phyloP scores from a whole-genome alignment of 2,797 vertebrate species.

The Xenopus petersii region DNA sequence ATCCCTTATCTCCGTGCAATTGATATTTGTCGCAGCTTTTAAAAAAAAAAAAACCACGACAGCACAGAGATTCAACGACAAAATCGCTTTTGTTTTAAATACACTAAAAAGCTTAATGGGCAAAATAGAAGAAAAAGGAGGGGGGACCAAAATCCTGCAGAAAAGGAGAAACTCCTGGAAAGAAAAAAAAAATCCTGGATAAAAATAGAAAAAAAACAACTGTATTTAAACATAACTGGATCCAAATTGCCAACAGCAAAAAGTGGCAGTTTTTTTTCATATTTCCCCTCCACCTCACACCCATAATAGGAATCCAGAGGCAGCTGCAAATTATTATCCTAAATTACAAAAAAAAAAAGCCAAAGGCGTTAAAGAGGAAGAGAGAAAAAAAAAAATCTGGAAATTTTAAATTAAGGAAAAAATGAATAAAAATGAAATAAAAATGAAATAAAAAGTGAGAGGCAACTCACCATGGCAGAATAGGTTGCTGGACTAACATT shows the following conservation, averaged over 20 bases:
- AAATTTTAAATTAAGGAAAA: no score
- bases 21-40: not conserved
- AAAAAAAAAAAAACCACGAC: not conserved
- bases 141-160: not conserved
- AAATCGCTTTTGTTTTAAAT: slow-evolving; percentile 19
- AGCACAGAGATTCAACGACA: slow-evolving; percentile 37
- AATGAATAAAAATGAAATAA: slow-evolving; percentile 57
- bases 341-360: slow-evolving; percentile 60
- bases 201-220: slow-evolving; percentile 22
- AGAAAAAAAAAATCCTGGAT: no score
- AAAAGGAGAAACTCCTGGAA: no score
- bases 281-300: slow-evolving; percentile 56
- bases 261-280: slow-evolving; percentile 48
- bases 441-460: slow-evolving; percentile 45
- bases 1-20: slow-evolving; percentile 1
- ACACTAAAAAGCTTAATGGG: no score
- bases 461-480: slow-evolving; percentile 92
- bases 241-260: slow-evolving; percentile 63
- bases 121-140: no score
- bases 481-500: slow-evolving; percentile 99
- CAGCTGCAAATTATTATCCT: slow-evolving; percentile 69
- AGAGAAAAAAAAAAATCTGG: no score
- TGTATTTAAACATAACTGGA: slow-evolving; percentile 49
- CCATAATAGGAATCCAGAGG: slow-evolving; percentile 66
- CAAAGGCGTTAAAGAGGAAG: slow-evolving; percentile 53